These are phyloP conservation scores for Dioctria rufipes DNA, from an alignment of 2,888 invertebrate genomes.

Conservation along the genomic window DNA sequence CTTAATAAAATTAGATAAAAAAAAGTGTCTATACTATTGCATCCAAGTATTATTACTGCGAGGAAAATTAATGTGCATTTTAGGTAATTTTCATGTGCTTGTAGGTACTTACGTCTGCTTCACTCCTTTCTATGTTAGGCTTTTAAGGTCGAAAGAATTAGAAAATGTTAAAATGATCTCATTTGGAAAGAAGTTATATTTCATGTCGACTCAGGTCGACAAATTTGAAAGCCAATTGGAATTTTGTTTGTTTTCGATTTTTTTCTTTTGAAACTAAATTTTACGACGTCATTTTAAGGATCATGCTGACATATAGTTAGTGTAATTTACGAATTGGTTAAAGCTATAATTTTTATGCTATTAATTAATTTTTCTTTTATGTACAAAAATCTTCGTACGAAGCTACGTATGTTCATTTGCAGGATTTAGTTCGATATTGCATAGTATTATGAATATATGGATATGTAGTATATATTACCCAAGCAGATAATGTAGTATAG, in stretches of 20 bases:
- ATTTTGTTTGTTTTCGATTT: not conserved
- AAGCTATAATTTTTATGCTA: too few species aligned
- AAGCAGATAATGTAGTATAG: too few species aligned
- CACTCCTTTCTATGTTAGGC: conserved; percentile 44
- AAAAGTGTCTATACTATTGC: not conserved
- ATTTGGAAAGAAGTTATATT: not conserved
- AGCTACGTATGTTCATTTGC: too few species aligned
- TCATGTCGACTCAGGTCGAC: not conserved
- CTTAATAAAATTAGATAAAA: not conserved
- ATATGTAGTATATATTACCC: too few species aligned
- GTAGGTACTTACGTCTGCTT: conserved; percentile 41
- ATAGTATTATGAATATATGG: too few species aligned
- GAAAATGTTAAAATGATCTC: conserved; percentile 36
- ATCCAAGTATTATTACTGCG: not conserved
- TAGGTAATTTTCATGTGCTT: conserved; percentile 6
- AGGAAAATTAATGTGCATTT: conserved; percentile 19
- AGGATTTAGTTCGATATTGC: too few species aligned
- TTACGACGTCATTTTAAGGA: too few species aligned
- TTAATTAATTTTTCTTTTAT: too few species aligned
- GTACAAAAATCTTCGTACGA: too few species aligned
- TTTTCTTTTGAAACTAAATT: too few species aligned
- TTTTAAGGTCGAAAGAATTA: conserved; percentile 41
- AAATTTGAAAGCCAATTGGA: conserved; percentile 1
- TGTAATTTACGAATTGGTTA: too few species aligned
- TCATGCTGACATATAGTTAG: too few species aligned